Evolutionary conservation across 2,888 invertebrate genomes (phyloP), one percentile per base, ranked within the genome.

Genomic region (Metellina segmentata): DNA sequence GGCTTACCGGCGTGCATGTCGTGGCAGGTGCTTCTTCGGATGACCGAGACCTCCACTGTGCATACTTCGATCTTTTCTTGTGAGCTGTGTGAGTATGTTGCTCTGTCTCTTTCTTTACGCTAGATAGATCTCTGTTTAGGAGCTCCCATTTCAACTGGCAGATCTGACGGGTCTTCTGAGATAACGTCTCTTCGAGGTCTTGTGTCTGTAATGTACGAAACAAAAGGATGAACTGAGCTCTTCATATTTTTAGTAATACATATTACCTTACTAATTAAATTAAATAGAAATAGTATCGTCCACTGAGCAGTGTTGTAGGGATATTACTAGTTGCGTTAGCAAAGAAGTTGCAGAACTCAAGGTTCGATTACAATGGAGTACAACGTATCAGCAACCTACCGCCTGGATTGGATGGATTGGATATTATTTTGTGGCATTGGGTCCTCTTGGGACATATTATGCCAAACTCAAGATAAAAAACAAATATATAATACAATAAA

Each of bases 141-240:
- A 92, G 70, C 20, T 92, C 92, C 92, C 92, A 92, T 16, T 87
- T 81, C 78, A 92, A 70, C n/a, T 92, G 90, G 34, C 92, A 79
- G 79, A 92, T 87, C 70, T 92, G 92, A 0, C 71, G 74, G 6
- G 82, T 90, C 70, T 89, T 90, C 20, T 53, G 49, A 11, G 79
- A 74, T n/a, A 92, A 70, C 4, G 79, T 85, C 7, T 86, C 71
- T 16, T 92, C 87, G 7, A 92, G 53, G 20, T 92, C 87, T 19
- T 75, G 61, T 8, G 92, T 87, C 92, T 92, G 19, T 13, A 6
- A 9, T 16, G n/a, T n/a, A 61, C 5, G 61, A 16, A 61, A 16
- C 61, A 8, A 61, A 61, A 8, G 9, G 11, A 6, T 61, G 13
- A 34, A 34, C 34, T 34, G 1, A 34, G 34, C 34, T 34, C 4